Evolutionary conservation across 2,888 invertebrate genomes (phyloP).

Genomic region (Boloria selene): DNA sequence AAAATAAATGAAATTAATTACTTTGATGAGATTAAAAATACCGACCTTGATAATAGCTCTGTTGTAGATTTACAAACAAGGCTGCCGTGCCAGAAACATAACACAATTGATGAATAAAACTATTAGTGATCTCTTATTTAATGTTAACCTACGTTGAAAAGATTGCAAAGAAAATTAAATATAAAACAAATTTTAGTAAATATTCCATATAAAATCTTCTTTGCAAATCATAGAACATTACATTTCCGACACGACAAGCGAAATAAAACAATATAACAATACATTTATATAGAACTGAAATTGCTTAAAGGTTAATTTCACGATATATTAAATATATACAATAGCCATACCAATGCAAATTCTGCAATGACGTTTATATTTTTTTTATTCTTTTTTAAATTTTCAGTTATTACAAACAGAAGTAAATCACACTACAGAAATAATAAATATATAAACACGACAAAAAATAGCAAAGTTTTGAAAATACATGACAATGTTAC

Average conservation of each 20-base stretch:
- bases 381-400: conserved; percentile 58
- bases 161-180: background rate
- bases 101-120: conserved; percentile 4
- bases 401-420: conserved; percentile 77
- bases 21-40: conserved; percentile 60
- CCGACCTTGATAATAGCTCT: conserved; percentile 64
- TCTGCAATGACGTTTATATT: conserved; percentile 67
- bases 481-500: conserved; percentile 66
- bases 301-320: conserved; percentile 68
- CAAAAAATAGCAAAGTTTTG: conserved; percentile 72
- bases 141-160: conserved; percentile 27
- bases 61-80: conserved; percentile 38
- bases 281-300: conserved; percentile 62
- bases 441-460: conserved; percentile 74
- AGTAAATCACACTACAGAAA: conserved; percentile 73
- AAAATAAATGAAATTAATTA: conserved; percentile 66
- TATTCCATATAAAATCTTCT: conserved; percentile 3
- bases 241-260: conserved; percentile 55
- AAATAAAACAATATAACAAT: conserved; percentile 57
- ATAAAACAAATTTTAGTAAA: conserved; percentile 6
- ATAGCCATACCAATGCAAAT: conserved; percentile 66
- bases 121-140: conserved; percentile 35
- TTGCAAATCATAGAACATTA: conserved; percentile 23
- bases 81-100: conserved; percentile 31
- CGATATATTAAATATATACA: conserved; percentile 74